These are phyloP conservation scores for Stenolophus ochropezus DNA, from an alignment of 2,888 invertebrate genomes.

Conservation along the genomic window DNA sequence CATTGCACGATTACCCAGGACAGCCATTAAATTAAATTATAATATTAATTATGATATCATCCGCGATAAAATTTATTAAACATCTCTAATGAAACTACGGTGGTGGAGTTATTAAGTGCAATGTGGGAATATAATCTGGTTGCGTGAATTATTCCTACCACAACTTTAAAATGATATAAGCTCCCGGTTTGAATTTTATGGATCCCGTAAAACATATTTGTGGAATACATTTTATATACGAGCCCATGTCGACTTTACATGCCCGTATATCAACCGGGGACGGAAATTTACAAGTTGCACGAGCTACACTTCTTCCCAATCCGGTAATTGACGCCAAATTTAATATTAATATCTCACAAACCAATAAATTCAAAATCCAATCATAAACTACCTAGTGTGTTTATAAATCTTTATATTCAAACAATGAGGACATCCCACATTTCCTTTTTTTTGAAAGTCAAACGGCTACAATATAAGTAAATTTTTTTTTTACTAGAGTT, in stretches of 20 bases:
- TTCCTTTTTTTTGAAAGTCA: too few species aligned
- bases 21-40: slow-evolving; percentile 10
- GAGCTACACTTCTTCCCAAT: slow-evolving; percentile 29
- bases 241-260: slow-evolving; percentile 11
- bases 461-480: too few species aligned
- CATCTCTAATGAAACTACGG: slow-evolving; percentile 14
- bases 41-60: slow-evolving; percentile 19
- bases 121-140: slow-evolving; percentile 38
- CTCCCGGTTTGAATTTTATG: slow-evolving; percentile 67
- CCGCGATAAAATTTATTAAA: slow-evolving; percentile 16
- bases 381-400: too few species aligned
- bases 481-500: too few species aligned
- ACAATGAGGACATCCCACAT: too few species aligned
- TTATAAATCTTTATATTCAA: too few species aligned
- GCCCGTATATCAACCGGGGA: slow-evolving; percentile 37
- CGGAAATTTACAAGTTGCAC: slow-evolving; percentile 55
- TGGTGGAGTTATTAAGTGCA: not conserved
- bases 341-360: not conserved
- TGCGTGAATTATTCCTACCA: slow-evolving; percentile 29
- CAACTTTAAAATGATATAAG: slow-evolving; percentile 65
- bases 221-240: slow-evolving; percentile 66
- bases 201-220: slow-evolving; percentile 68
- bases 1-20: slow-evolving; percentile 3
- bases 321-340: slow-evolving; percentile 32
- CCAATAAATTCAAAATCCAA: not conserved